Evolutionary conservation across 2,797 vertebrate genomes (phyloP), one percentile per base, ranked within the genome.

Genomic region (Enteromius afrohamiltoni): DNA sequence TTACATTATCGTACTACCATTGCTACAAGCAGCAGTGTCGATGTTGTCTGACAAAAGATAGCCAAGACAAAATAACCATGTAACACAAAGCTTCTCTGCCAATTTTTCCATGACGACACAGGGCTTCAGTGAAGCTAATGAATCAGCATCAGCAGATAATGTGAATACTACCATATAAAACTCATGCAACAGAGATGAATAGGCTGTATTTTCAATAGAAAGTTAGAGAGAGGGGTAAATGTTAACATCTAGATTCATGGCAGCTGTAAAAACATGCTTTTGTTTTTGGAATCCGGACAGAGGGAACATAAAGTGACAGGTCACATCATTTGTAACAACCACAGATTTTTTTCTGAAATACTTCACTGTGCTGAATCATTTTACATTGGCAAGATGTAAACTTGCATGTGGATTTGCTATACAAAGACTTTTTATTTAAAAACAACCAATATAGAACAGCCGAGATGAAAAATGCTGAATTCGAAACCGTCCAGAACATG

Each of bases 191-290:
- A 34, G 65, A 34, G 1, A 60, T 47, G 13, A 77, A 42, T 31
- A 21, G 10, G 26, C 14, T 26, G 21, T 60, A 23, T 16, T 70
- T 9, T 60, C 51, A 78, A 55, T 49, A 83, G 26, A 67, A 31
- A 42, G 47, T 42, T 64, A 71, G 23, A 47, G 26, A 23, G 40
- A 60, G 21, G 70, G 55, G 80, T 49, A 49, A 65, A 82, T 37
- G 40, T 49, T 82, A 75, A 53, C 51, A 83, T 23, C 40, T 51
- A 62, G 53, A 65, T 53, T 26, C 71, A 34, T 6, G 9, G 68
- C 86, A 89, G 85, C 85, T 83, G 80, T 78, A 85, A 42, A 86
- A 86, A 87, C 83, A 85, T n/a, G 14, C 34, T 23, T 45, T 49
- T 77, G 76, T 73, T 58, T 80, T 64, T 47, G 37, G 31, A 82